These are phyloP conservation scores for Ornithoptera alexandrae DNA, from an alignment of 2,888 invertebrate species.

Conservation along the genomic window DNA sequence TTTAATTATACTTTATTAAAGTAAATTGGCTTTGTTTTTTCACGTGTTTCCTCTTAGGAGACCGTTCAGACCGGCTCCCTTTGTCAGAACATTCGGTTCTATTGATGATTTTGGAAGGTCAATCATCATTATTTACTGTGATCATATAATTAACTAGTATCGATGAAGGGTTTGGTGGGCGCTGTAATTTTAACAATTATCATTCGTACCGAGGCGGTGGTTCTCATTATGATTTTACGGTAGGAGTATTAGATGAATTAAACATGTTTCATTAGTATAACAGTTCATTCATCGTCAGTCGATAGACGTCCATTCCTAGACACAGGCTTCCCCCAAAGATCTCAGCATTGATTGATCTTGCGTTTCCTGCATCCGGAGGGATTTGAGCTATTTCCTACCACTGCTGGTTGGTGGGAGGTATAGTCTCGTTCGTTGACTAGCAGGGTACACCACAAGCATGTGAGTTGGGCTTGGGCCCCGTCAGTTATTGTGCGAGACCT, in stretches of 20 bases:
- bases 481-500: too few species aligned
- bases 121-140: constrained; percentile 74
- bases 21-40: constrained; percentile 75
- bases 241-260: constrained; percentile 24
- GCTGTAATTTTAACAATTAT: constrained; percentile 39
- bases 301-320: too few species aligned
- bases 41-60: constrained; percentile 45
- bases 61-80: constrained; percentile 59
- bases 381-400: too few species aligned
- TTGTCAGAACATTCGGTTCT: constrained; percentile 62
- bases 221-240: constrained; percentile 27
- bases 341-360: too few species aligned
- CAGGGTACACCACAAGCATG: too few species aligned
- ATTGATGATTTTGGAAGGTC: constrained; percentile 78
- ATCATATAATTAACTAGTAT: constrained; percentile 74
- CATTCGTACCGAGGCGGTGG: constrained; percentile 9
- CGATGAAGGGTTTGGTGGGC: constrained; percentile 47
- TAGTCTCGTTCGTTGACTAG: too few species aligned
- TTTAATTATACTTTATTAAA: constrained; percentile 75
- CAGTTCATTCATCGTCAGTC: not conserved
- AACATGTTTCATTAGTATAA: constrained; percentile 13
- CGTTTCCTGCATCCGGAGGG: too few species aligned
- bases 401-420: too few species aligned
- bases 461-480: too few species aligned
- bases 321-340: too few species aligned